These are phyloP conservation scores for Onthophagus taurus DNA, from an alignment of 1,140 invertebrate species.

Conservation along the genomic window DNA sequence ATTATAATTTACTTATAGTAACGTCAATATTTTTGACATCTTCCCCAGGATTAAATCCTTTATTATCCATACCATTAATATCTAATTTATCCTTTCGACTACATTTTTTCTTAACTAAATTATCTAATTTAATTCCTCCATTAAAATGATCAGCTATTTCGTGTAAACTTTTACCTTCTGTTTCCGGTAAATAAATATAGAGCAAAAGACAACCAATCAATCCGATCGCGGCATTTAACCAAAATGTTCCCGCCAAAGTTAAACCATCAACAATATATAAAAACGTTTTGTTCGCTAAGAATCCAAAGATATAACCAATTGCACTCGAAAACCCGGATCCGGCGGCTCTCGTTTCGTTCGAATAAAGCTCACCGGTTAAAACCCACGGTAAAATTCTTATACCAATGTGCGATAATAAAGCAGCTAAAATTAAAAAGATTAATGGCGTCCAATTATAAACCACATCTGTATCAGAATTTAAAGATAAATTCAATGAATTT, in stretches of 20 bases:
- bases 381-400: slow-evolving; percentile 68
- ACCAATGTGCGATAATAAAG: slow-evolving; percentile 58
- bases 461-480: slow-evolving; percentile 27
- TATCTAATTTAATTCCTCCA: slow-evolving; percentile 42
- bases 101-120: slow-evolving; percentile 23
- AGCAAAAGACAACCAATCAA: slow-evolving; percentile 51
- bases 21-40: no score
- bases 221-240: slow-evolving; percentile 51
- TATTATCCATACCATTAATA: no score
- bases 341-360: slow-evolving; percentile 52
- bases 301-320: slow-evolving; percentile 60
- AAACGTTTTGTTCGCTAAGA: slow-evolving; percentile 62
- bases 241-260: slow-evolving; percentile 56
- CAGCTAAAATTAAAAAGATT: slow-evolving; percentile 51
- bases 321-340: slow-evolving; percentile 61
- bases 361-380: slow-evolving; percentile 62
- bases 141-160: slow-evolving; percentile 65
- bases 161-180: slow-evolving; percentile 68
- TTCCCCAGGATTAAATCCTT: no score
- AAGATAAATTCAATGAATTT: slow-evolving; percentile 52
- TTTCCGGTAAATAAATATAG: slow-evolving; percentile 61
- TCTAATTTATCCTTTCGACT: no score
- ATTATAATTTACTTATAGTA: no score
- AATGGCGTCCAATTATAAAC: slow-evolving; percentile 57
- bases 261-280: slow-evolving; percentile 51